These are phyloP conservation scores for Andinoacara biseriatus DNA, from an alignment of 2,113 vertebrate species.

Conservation along the genomic window DNA sequence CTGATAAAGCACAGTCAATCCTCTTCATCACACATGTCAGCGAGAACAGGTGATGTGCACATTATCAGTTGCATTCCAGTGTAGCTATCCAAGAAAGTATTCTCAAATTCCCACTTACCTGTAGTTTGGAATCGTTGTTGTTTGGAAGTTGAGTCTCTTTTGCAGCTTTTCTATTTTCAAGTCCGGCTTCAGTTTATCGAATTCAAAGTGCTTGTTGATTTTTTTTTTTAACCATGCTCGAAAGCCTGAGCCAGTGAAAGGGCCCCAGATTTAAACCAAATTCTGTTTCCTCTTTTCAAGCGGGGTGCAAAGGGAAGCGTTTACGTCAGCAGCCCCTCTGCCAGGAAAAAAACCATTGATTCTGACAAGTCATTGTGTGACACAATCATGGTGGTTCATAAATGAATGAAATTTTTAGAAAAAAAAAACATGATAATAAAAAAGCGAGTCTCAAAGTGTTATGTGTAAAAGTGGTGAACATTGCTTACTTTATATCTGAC, in stretches of 20 bases:
- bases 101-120: constrained; percentile 54
- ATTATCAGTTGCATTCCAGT: background rate
- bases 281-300: constrained; percentile 79
- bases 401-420: background rate
- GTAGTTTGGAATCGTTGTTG: background rate
- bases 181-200: background rate
- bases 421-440: background rate
- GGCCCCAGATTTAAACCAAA: constrained; percentile 71
- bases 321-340: constrained; percentile 30
- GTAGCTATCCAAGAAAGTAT: background rate
- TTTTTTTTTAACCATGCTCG: constrained; percentile 40
- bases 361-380: constrained; percentile 68
- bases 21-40: background rate
- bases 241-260: constrained; percentile 52
- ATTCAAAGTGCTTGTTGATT: constrained; percentile 7
- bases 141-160: background rate
- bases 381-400: background rate
- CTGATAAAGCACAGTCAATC: background rate
- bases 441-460: background rate
- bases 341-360: constrained; percentile 39
- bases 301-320: constrained; percentile 77
- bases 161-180: background rate
- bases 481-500: background rate
- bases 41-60: background rate
- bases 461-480: background rate